Base-by-base conservation (phyloP, 2,888 invertebrate species). In the Caenorhabditis panamensis region DNA sequence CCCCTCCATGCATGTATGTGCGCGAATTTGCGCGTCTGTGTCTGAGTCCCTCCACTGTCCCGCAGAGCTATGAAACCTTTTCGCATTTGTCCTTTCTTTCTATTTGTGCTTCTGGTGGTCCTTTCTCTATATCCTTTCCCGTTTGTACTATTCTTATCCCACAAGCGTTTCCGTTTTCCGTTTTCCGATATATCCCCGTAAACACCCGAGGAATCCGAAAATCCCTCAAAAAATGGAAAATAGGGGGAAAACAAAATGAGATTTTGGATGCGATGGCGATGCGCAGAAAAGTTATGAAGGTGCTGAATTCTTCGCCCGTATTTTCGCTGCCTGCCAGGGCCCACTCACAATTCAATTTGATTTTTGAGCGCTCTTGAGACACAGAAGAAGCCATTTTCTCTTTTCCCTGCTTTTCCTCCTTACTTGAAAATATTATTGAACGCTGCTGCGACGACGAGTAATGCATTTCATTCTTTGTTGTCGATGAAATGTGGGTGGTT, bases 71-170 rank as follows among this genome's bases (percentile, higher is more conserved):
- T 72, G 72, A 72, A 72, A 72, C 72, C 72, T 72, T 72, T 72
- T 64, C 63, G 63, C 72, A 72, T 72, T 72, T 72, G 72, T 75
- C 71, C 66, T 61, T 31, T 41, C 76, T 66, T 66, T 58, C 58
- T 54, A 22, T 58, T 51, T 69, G 41, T 24, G 49, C 47, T n/a
- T 66, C 64, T 66, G 69, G 58, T 47, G 68, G 61, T 54, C 62
- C 49, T 28, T 31, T 64, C 49, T 51, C 64, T 69, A 58, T 44
- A 31, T 63, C 49, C 41, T 49, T 41, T 20, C 59, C 64, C 66
- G 36, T 56, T 71, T 73, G 54, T 56, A 59, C 66, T 62, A 71
- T 71, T 63, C 20, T 24, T 66, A 31, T 6, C 44, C 11, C 28
- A 54, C 51, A 54, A 36, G 51, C n/a, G n/a, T 63, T 49, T 59